Evolutionary conservation across 2,888 invertebrate genomes (phyloP).

Genomic region (Caradrina clavipalpis): DNA sequence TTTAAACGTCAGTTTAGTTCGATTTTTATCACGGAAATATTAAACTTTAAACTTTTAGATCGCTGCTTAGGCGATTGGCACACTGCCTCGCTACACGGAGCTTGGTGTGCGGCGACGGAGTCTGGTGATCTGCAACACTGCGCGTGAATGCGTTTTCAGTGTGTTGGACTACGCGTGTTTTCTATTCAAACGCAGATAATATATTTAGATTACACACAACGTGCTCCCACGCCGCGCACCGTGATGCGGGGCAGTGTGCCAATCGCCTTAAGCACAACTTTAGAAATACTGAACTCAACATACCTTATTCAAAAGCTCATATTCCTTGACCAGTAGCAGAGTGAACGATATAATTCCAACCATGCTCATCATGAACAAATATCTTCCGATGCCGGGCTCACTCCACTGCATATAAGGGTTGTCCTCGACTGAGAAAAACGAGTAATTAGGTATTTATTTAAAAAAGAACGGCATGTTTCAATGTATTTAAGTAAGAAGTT

Average conservation of each 20-base stretch:
- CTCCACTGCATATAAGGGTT: conserved; percentile 92
- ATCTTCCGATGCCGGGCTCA: conserved; percentile 94
- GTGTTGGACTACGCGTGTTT: too few species aligned
- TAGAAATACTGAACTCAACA: neutral
- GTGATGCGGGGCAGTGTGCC: too few species aligned
- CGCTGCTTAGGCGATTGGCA: too few species aligned
- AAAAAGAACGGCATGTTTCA: neutral
- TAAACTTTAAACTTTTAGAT: too few species aligned
- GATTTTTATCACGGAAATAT: neutral
- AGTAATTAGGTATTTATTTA: conserved; percentile 19
- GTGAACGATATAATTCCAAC: conserved; percentile 92
- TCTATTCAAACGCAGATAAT: too few species aligned
- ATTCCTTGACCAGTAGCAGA: conserved; percentile 92
- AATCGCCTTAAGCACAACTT: too few species aligned
- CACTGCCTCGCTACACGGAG: too few species aligned
- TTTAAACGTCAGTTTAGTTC: neutral
- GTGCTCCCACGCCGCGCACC: too few species aligned
- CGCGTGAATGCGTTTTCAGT: too few species aligned
- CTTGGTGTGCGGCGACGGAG: too few species aligned
- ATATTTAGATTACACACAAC: too few species aligned
- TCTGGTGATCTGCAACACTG: too few species aligned
- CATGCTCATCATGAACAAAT: conserved; percentile 92
- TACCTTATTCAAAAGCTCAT: conserved; percentile 89
- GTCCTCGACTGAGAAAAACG: conserved; percentile 79
- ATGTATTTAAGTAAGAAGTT: neutral